A percentile compares a stretch with the other conserved stretches of the same genome.
Evolutionary conservation across 2,797 vertebrate species (phyloP).

Genomic region (Muraenolepis orangiensis): DNA sequence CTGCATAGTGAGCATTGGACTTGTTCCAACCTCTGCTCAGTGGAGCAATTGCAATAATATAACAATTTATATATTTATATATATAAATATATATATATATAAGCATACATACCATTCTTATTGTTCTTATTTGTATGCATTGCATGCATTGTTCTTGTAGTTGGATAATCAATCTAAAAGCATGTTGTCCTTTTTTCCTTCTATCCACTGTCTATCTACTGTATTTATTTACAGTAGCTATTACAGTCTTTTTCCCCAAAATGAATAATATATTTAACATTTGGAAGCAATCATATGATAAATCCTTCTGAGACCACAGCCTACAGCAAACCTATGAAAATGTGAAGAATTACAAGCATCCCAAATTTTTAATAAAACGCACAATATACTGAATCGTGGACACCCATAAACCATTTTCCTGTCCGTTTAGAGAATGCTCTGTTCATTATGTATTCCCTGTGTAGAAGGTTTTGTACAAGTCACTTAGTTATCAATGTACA

Average conservation of each 20-base stretch:
- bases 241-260: not conserved
- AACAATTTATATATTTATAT: not conserved
- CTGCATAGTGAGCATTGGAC: not conserved
- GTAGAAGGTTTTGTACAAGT: too few relatives aligned
- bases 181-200: not conserved
- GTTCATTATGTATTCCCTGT: too few relatives aligned
- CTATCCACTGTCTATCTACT: too few relatives aligned
- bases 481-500: too few relatives aligned
- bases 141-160: too few relatives aligned
- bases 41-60: not conserved
- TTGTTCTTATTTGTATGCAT: not conserved
- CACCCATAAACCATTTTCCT: too few relatives aligned
- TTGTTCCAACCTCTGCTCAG: not conserved
- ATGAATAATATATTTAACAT: slow-evolving; percentile 13
- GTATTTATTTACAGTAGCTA: not conserved
- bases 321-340: slow-evolving; percentile 25
- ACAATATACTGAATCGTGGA: slow-evolving; percentile 7
- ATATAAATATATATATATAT: too few relatives aligned
- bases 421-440: too few relatives aligned
- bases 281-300: slow-evolving; percentile 51
- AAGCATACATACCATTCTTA: too few relatives aligned
- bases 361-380: slow-evolving; percentile 40
- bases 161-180: not conserved
- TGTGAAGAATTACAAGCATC: slow-evolving; percentile 21
- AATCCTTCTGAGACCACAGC: slow-evolving; percentile 52